Conservation (phyloP, 2,888 invertebrate genomes). For the Idaea straminata region DNA sequence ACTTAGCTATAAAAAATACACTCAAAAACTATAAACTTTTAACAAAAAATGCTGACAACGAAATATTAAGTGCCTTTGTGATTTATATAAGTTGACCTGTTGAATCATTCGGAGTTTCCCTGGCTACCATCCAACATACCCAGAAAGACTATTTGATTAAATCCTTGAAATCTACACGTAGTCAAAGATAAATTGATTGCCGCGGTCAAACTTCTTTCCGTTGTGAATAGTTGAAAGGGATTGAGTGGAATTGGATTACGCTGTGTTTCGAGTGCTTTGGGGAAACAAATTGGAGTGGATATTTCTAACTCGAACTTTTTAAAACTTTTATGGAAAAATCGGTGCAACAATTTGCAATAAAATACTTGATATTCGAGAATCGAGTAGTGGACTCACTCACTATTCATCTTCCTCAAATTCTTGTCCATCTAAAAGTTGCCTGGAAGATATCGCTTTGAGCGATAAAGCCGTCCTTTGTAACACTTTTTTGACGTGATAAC, state of each 20-base stretch:
- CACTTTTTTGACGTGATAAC: too few relatives aligned
- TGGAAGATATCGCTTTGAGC: too few relatives aligned
- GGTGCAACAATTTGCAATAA: background rate
- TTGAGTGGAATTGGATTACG: background rate
- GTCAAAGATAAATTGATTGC: slow-evolving; percentile 1
- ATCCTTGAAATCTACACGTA: slow-evolving; percentile 1
- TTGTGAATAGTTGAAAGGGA: background rate
- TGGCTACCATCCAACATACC: background rate
- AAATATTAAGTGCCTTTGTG: background rate
- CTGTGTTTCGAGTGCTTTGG: background rate
- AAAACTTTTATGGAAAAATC: background rate
- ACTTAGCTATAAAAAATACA: background rate
- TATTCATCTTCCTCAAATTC: too few relatives aligned
- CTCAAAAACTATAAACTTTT: background rate
- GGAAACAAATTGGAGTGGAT: background rate
- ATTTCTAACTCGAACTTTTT: background rate
- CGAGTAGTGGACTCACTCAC: too few relatives aligned
- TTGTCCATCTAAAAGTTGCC: too few relatives aligned
- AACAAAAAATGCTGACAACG: background rate
- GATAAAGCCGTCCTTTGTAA: too few relatives aligned
- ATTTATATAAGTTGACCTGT: background rate
- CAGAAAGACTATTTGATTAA: background rate
- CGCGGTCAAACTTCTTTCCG: background rate
- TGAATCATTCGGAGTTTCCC: background rate
- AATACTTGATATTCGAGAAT: too few relatives aligned